phyloP scores from a whole-genome alignment of 1,140 invertebrate species.

The Trichonephila inaurata region DNA sequence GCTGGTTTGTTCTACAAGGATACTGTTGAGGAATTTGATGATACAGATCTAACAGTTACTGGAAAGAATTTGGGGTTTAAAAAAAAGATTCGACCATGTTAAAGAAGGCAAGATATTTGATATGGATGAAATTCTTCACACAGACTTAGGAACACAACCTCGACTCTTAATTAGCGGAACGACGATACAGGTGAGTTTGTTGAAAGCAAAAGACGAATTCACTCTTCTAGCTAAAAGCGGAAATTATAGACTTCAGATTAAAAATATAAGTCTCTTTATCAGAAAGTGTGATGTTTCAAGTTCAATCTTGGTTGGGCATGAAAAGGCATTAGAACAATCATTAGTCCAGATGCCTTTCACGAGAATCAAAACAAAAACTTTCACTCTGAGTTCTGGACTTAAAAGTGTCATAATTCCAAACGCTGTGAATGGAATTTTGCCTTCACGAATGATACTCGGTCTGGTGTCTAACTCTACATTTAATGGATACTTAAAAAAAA shows the following conservation, averaged over 20 bases:
- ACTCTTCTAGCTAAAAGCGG: neutral
- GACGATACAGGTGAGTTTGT: neutral
- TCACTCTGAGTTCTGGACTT: neutral
- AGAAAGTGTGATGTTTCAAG: neutral
- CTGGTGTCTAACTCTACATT: neutral
- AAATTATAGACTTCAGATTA: neutral
- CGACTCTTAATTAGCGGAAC: neutral
- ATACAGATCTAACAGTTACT: neutral
- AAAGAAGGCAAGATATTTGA: conserved; percentile 1
- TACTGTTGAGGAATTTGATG: neutral
- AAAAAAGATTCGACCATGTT: neutral
- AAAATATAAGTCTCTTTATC: conserved; percentile 3
- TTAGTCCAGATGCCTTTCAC: neutral
- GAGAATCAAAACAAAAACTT: neutral
- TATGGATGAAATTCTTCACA: neutral
- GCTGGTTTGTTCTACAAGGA: neutral
- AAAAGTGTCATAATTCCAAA: conserved; percentile 17
- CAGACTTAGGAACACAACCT: neutral
- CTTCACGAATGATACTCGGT: neutral
- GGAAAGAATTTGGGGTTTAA: neutral
- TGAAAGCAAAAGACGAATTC: neutral
- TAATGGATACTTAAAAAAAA: neutral
- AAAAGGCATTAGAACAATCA: neutral
- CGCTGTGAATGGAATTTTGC: neutral
- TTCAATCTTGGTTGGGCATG: neutral